phyloP scores from a whole-genome alignment of 2,888 invertebrate genomes.

The Leptinotarsa peninsularis region DNA sequence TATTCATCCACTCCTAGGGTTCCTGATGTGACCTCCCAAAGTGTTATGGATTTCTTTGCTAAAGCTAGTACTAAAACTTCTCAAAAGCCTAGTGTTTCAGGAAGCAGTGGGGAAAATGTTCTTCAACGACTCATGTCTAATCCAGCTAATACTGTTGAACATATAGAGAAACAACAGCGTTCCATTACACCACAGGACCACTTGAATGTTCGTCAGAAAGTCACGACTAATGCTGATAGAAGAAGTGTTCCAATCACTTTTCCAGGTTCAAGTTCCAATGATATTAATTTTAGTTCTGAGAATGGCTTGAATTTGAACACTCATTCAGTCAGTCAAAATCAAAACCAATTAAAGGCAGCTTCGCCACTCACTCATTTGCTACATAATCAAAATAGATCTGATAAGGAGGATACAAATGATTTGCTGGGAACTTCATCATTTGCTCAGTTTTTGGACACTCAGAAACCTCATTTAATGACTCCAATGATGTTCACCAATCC shows the following conservation, averaged over 20 bases:
- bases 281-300: constrained; percentile 60
- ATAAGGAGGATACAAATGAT: constrained; percentile 46
- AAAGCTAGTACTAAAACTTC: constrained; percentile 75
- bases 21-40: constrained; percentile 81
- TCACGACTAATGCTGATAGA: constrained; percentile 52
- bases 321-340: constrained; percentile 63
- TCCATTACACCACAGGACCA: constrained; percentile 78
- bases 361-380: constrained; percentile 57
- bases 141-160: constrained; percentile 86
- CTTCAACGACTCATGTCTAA: constrained; percentile 86
- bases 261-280: constrained; percentile 49
- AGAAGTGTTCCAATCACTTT: constrained; percentile 60
- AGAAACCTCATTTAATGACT: constrained; percentile 84
- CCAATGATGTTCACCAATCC: constrained; percentile 86
- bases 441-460: constrained; percentile 63
- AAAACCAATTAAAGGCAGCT: constrained; percentile 27
- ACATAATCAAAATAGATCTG: constrained; percentile 48
- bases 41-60: constrained; percentile 90
- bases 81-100: constrained; percentile 68
- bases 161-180: constrained; percentile 88
- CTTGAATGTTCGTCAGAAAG: constrained; percentile 46
- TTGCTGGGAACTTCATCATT: constrained; percentile 67
- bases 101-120: constrained; percentile 67
- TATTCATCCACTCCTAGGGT: constrained; percentile 68
- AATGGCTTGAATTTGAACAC: constrained; percentile 70